Base-by-base conservation (phyloP, 2,113 vertebrate species). In the Gymnarchus niloticus region DNA sequence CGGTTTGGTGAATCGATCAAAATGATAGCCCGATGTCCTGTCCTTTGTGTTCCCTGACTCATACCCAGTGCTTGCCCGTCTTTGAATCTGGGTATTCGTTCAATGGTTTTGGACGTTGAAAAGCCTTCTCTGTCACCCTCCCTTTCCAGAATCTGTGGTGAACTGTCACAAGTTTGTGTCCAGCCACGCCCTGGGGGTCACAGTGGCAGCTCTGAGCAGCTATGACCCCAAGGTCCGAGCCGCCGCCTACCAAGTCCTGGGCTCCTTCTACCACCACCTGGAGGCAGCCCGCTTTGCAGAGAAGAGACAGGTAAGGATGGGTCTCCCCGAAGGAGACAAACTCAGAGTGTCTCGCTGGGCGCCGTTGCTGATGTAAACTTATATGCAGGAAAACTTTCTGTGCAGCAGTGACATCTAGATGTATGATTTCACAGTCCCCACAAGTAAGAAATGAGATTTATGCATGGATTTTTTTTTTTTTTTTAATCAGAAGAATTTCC, bases 131-230 rank as follows among this genome's bases (percentile, higher is more conserved):
- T 41, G 25, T 54, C 6, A 85, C 23, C 86, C 69, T 54, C 56
- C 23, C 78, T 65, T 84, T 76, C 56, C 91, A 99, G 98, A 99
- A 81, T 95, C 93, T 59, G 95, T 97, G 73, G 92, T 98, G 51
- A 96, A 98, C 51, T 99, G 98, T 90, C 91, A 93, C 6, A 99
- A 96, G 90, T 99, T 99, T 86, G 93, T 98, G 3, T 97, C 96
- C 73, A 93, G 95, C 80, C 96, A 97, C 2, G 96, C 96, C 56
- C 88, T 99, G 44, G 96, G 96, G 0, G 87, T 99, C 0, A 95
- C 96, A 0, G 87, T 97, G 2, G 93, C 91, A 51, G 95, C 97
- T 3, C 95, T 99, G n/a, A 99, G 98, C 89, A 99, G 98, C 92
- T 97, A 96, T 0, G 96, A 99, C 91, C 88, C 94, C 46, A 95